Percentiles rank a stretch among this genome's conserved stretches.
Conservation (phyloP, 2,888 invertebrate species). For the Timema cristinae region DNA sequence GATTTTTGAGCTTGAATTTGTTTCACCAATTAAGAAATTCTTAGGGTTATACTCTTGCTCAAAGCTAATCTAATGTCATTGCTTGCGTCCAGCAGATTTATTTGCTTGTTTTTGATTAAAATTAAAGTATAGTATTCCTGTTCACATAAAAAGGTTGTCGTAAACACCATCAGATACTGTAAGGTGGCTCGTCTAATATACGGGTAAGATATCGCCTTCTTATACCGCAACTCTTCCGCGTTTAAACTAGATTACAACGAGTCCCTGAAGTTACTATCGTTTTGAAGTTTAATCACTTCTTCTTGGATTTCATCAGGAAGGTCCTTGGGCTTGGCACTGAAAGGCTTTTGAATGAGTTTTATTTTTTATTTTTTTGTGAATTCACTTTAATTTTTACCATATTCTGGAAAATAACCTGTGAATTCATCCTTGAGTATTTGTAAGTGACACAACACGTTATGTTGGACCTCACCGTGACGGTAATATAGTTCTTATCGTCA, state of each 20-base stretch:
- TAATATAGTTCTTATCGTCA: neutral
- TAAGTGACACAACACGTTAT: neutral
- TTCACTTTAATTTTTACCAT: neutral
- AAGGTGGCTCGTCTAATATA: neutral
- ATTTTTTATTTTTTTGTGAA: neutral
- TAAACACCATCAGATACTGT: neutral
- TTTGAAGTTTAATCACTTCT: neutral
- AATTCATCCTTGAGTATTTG: constrained; percentile 5
- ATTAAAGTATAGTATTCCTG: neutral
- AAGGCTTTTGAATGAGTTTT: neutral
- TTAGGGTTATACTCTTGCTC: neutral
- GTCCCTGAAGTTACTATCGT: neutral
- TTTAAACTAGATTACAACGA: neutral
- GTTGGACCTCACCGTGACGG: neutral
- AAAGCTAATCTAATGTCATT: neutral
- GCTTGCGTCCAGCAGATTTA: neutral
- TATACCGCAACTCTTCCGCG: neutral
- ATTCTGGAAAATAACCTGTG: neutral
- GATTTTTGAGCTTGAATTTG: too few species aligned
- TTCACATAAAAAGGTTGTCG: neutral
- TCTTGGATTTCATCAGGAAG: too few species aligned
- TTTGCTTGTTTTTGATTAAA: neutral
- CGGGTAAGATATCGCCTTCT: neutral
- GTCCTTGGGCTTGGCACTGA: neutral
- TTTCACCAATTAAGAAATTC: neutral